Evolutionary conservation across 2,113 vertebrate species (phyloP).

Genomic region (Nestor notabilis): DNA sequence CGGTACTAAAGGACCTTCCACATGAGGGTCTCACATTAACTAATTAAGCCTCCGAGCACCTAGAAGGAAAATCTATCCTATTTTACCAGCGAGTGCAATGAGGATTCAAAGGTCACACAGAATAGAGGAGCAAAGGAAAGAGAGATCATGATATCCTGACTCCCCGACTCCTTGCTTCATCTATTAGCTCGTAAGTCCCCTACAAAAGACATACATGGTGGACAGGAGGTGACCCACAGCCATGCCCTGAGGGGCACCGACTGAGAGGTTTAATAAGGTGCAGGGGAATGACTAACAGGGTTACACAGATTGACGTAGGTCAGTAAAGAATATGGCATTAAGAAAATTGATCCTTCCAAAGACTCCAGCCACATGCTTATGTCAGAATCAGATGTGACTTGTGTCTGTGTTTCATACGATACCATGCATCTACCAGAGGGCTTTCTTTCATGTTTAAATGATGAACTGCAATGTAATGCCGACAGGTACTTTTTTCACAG

Average conservation of each 20-base stretch:
- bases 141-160: constrained; percentile 16
- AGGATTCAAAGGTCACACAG: constrained; percentile 38
- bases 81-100: constrained; percentile 54
- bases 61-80: constrained; percentile 68
- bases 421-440: constrained; percentile 40
- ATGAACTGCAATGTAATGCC: constrained; percentile 78
- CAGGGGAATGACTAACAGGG: background rate
- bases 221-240: background rate
- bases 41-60: constrained; percentile 54
- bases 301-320: constrained; percentile 25
- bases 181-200: background rate
- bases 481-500: constrained; percentile 18
- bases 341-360: constrained; percentile 44
- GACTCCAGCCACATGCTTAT: background rate
- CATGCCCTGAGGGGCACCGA: accelerated
- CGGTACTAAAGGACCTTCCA: constrained; percentile 46
- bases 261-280: background rate
- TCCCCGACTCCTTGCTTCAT: constrained; percentile 33
- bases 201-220: background rate
- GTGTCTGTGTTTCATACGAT: constrained; percentile 51
- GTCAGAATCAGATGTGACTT: constrained; percentile 47
- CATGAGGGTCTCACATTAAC: constrained; percentile 67
- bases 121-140: constrained; percentile 29
- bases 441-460: constrained; percentile 78
- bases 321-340: constrained; percentile 47